Evolutionary conservation across 2,888 invertebrate genomes (phyloP), one percentile per base, ranked within the genome.

Genomic region (Oxystoma pomonae): DNA sequence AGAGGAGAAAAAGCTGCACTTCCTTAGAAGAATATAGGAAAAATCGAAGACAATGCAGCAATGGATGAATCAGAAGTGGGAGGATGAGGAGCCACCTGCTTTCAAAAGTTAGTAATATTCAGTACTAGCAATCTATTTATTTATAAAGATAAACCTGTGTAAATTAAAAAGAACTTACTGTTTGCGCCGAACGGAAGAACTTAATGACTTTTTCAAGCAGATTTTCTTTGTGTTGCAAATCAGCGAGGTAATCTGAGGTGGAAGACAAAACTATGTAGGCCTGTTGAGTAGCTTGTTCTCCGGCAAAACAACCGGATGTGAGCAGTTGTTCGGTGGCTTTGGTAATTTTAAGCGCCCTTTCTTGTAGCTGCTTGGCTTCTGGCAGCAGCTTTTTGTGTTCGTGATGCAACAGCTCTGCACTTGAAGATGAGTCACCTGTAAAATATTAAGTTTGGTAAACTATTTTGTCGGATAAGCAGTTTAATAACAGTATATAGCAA

Each of bases 281-380:
- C 70, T 87, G 84, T 58, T 85, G 82, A 59, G 85, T 87, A 1
- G 87, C 88, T 73, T 88, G 86, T 71, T 88, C 87, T 1, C 88
- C 87, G 19, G 87, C 89, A 72, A 89, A 87, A 73, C 88, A 87
- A 22, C 89, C 90, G 1, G 87, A 84, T 19, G 86, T 83, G 55
- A 88, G 85, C 63, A 92, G 82, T 73, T 89, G 88, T 77, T 92
- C 92, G 16, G 91, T 91, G 51, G 90, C 89, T 73, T 89, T 87
- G 19, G 91, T 88, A 71, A 92, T 87, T 77, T 88, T 90, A 59
- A 92, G 79, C 5, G 90, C 88, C 70, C 86, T 85, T 76, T 92
- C 92, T 76, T 92, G 89, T 64, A 91, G 81, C 65, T 88, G 85
- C 81, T 87, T 84, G 20, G 90, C 90, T 79, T 90, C 89, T 20